Conservation (phyloP, 2,113 vertebrate genomes). For the Reinhardtius hippoglossoides region DNA sequence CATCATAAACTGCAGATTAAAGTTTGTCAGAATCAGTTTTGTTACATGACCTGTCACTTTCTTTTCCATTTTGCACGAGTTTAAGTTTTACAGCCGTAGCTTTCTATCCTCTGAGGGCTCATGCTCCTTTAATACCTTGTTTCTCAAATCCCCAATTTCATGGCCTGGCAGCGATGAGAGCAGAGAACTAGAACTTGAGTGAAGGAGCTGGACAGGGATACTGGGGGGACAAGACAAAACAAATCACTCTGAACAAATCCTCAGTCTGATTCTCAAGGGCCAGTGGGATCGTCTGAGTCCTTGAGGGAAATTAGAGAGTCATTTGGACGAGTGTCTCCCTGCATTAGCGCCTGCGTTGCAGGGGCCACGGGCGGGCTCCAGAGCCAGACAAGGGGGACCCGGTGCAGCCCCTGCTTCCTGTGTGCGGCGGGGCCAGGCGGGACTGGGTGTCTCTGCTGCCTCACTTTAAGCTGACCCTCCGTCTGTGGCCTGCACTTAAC, state of each 20-base stretch:
- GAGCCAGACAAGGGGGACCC: constrained; percentile 68
- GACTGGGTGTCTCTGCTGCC: constrained; percentile 78
- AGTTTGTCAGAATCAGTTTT: constrained; percentile 6
- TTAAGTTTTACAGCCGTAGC: constrained; percentile 5
- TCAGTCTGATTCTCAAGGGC: constrained; percentile 76
- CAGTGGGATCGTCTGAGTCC: constrained; percentile 64
- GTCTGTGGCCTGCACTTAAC: constrained; percentile 84
- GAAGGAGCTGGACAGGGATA: constrained; percentile 41
- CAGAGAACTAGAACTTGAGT: constrained; percentile 74
- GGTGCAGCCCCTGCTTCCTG: constrained; percentile 74
- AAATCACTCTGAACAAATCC: constrained; percentile 77
- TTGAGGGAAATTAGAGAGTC: constrained; percentile 74
- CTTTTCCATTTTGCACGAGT: not conserved
- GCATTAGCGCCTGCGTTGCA: constrained; percentile 70
- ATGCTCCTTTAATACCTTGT: constrained; percentile 37
- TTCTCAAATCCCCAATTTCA: constrained; percentile 59
- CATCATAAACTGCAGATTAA: not conserved
- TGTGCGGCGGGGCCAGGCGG: constrained; percentile 69
- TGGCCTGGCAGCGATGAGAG: constrained; percentile 1
- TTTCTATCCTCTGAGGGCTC: constrained; percentile 41
- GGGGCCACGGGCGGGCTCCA: constrained; percentile 42
- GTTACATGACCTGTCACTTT: constrained; percentile 12
- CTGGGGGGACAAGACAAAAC: constrained; percentile 74
- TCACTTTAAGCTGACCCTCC: constrained; percentile 72
- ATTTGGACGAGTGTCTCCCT: constrained; percentile 69